phyloP scores from a whole-genome alignment of 2,888 invertebrate species.

The Dynastes grantii region DNA sequence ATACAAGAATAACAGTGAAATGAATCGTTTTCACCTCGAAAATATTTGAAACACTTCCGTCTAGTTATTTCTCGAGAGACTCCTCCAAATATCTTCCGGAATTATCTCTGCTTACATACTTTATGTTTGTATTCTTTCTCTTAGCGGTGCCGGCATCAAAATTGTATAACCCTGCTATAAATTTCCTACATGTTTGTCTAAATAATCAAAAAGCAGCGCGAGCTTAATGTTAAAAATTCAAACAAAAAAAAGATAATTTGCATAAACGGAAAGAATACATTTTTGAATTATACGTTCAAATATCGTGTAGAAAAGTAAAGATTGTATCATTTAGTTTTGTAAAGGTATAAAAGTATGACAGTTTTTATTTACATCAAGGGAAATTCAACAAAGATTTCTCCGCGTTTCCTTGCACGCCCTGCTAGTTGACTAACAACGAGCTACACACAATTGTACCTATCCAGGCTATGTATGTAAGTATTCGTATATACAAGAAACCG shows the following conservation, averaged over 20 bases:
- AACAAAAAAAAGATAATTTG: slow-evolving; percentile 24
- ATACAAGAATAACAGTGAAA: too few species aligned
- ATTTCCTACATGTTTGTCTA: background rate
- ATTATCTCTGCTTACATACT: too few species aligned
- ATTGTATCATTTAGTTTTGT: slow-evolving; percentile 41
- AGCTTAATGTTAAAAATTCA: background rate
- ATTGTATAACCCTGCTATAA: background rate
- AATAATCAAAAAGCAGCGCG: background rate
- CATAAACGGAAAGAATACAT: slow-evolving; percentile 35
- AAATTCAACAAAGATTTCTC: slow-evolving; percentile 68
- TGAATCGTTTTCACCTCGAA: too few species aligned
- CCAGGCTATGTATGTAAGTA: background rate
- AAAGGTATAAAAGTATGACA: slow-evolving; percentile 61
- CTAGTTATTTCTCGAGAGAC: too few species aligned
- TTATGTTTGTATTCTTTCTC: too few species aligned
- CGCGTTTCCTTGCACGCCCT: slow-evolving; percentile 52
- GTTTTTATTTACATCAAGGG: slow-evolving; percentile 70
- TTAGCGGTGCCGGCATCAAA: too few species aligned
- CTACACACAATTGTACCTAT: slow-evolving; percentile 55
- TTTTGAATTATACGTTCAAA: slow-evolving; percentile 18
- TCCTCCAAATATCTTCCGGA: too few species aligned
- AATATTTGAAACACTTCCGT: too few species aligned
- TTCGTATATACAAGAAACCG: slow-evolving; percentile 55
- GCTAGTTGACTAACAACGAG: slow-evolving; percentile 48
- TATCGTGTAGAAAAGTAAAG: slow-evolving; percentile 49